A percentile compares a stretch with the other conserved stretches of the same genome.
phyloP scores from a whole-genome alignment of 2,113 vertebrate genomes.

The Ciconia stormi region DNA sequence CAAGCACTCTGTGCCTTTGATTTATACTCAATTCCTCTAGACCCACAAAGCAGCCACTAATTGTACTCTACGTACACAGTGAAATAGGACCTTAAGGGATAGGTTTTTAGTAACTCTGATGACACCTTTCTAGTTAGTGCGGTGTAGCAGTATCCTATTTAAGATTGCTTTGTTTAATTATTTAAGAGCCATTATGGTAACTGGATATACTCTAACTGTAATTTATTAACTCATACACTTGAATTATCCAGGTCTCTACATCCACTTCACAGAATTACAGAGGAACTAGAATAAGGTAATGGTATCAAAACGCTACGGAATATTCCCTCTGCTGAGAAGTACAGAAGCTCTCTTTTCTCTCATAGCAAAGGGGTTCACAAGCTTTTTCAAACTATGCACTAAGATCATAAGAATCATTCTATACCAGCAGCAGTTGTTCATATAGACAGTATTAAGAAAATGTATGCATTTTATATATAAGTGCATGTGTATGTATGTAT shows the following conservation, averaged over 20 bases:
- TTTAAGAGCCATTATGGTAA: constrained; percentile 60
- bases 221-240: constrained; percentile 66
- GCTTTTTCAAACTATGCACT: not conserved
- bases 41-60: constrained; percentile 11
- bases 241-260: constrained; percentile 46
- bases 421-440: not conserved
- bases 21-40: not conserved
- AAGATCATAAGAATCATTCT: not conserved
- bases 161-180: constrained; percentile 65
- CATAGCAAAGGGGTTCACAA: not conserved
- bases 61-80: not conserved
- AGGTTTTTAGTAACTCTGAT: constrained; percentile 33
- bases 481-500: not conserved
- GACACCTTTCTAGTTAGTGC: constrained; percentile 35
- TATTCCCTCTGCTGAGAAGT: constrained; percentile 33
- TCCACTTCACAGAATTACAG: constrained; percentile 35
- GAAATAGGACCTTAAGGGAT: constrained; percentile 15
- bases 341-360: not conserved
- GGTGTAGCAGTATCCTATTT: constrained; percentile 26
- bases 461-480: not conserved
- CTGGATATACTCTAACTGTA: constrained; percentile 46
- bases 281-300: constrained; percentile 18
- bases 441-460: not conserved
- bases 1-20: not conserved
- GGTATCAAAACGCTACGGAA: not conserved